phyloP scores from a whole-genome alignment of 2,888 invertebrate genomes.

The Cryptophagus acutangulus region DNA sequence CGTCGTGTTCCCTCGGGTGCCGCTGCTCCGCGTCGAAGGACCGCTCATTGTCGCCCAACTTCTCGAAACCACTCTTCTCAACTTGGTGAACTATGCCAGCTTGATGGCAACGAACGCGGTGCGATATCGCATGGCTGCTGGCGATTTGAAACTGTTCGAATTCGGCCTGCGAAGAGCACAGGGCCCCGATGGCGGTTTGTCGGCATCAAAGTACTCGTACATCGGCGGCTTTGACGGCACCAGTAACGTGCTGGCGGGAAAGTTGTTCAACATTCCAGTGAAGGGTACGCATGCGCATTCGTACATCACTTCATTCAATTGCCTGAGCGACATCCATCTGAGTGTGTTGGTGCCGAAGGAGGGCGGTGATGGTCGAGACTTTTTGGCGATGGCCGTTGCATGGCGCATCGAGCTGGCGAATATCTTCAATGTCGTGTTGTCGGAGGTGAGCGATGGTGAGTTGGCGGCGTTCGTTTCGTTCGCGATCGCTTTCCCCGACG shows the following conservation, averaged over 20 bases:
- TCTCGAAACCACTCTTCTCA: slow-evolving; percentile 92
- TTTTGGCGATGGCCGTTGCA: slow-evolving; percentile 59
- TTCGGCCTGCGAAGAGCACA: slow-evolving; percentile 97
- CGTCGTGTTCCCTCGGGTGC: slow-evolving; percentile 94
- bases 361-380: slow-evolving; percentile 50
- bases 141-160: slow-evolving; percentile 78
- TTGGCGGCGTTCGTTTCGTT: slow-evolving; percentile 89
- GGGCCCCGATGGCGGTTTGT: slow-evolving; percentile 95
- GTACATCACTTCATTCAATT: slow-evolving; percentile 88
- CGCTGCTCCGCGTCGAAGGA: slow-evolving; percentile 88
- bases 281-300: slow-evolving; percentile 97
- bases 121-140: slow-evolving; percentile 91
- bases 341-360: slow-evolving; percentile 39
- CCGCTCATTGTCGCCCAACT: slow-evolving; percentile 92
- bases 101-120: slow-evolving; percentile 98
- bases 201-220: slow-evolving; percentile 96
- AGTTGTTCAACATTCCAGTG: slow-evolving; percentile 94
- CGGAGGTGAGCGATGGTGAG: slow-evolving; percentile 91
- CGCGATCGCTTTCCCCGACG: slow-evolving; percentile 90
- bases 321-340: slow-evolving; percentile 54
- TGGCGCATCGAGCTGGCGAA: slow-evolving; percentile 66
- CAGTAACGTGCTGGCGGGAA: slow-evolving; percentile 96
- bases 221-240: slow-evolving; percentile 97
- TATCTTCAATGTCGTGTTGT: slow-evolving; percentile 68
- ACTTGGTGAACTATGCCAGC: slow-evolving; percentile 94